Evolutionary conservation across 2,888 invertebrate genomes (phyloP), one percentile per base, ranked within the genome.

Genomic region (Lordiphosa fenestrarum): DNA sequence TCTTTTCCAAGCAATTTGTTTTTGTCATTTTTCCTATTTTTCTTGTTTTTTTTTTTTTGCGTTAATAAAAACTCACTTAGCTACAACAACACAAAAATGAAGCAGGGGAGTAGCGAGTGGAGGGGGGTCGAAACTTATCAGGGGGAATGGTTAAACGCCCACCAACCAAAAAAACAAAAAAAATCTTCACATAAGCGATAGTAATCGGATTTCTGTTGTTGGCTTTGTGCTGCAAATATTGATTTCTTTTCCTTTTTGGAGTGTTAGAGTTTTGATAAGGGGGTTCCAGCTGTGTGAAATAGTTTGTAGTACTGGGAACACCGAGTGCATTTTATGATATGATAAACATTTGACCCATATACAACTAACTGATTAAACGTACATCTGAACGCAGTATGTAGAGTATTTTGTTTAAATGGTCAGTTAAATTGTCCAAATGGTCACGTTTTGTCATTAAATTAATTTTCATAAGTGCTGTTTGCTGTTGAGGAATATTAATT

Each of bases 241-340:
- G 84, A 76, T 76, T 83, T 80, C 56, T 76, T 83, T 80, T 54
- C 53, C 38, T 30, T 9, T 30, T 10, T 30, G 30, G 1, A 30
- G 30, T 10, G 10, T 30, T 30, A 30, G 2, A 30, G 9, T 9
- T 30, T 30, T 30, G 30, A 30, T 36, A 25, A 10, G 21, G 39
- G 19, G 63, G 44, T 35, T 21, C 53, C 46, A 30, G 30, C 9
- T 30, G 30, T 30, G 30, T 9, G 10, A 30, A 30, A 30, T 30
- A 30, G 30, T 30, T 10, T 30, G 9, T n/a, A n/a, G 9, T 10
- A 9, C 9, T 30, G 30, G 46, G 39, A 53, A 53, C 53, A 57
- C 69, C 81, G 80, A 76, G 76, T 80, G 84, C 81, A 75, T 81
- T 80, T 69, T 73, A 83, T 60, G 81, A 69, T 69, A 76, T 83